Base-by-base conservation (phyloP, 2,888 invertebrate species). In the Piscicola geometra region DNA sequence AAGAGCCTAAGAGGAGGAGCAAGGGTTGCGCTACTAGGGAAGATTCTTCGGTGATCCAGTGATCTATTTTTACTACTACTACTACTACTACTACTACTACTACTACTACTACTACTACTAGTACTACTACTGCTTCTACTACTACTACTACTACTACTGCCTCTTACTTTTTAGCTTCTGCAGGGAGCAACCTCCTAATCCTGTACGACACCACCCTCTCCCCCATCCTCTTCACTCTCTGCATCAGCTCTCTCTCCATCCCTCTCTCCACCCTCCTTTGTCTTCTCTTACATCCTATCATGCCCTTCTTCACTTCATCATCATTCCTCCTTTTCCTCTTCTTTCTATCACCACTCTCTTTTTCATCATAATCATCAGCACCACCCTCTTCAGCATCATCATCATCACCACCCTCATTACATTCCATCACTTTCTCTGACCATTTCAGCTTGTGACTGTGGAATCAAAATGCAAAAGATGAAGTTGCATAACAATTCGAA, bases 1-100 rank as follows among this genome's bases (percentile, higher is more conserved):
- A 85, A 86, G 77, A 79, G 50, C 73, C 41, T 33, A 76, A 64
- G 3, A 69, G 18, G 12, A 30, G 15, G 28, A 76, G 76, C 33
- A 70, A 28, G 50, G 32, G 68, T n/a, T 25, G 33, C 15, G 32
- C 52, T 21, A 18, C 21, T 15, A 18, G 52, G 25, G 28, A 28
- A 71, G 9, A 12, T 69, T 30, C 30, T 12, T 33, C n/a, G 15
- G 15, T 15, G n/a, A n/a, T n/a, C n/a, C n/a, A n/a, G n/a, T n/a
- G n/a, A n/a, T n/a, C 68, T 67, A 67, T 32, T 67, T 5, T 32
- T 67, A 67, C 68, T 67, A 67, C 68, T 67, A 67, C 68, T 67
- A 67, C 68, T 67, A 67, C 68, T 67, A 67, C 68, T 67, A 67
- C 68, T 67, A 67, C 68, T 67, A 67, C 68, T 67, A 67, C 68